These are phyloP conservation scores for Drosophila pseudotalamancana DNA, from an alignment of 2,888 invertebrate genomes.

Conservation along the genomic window DNA sequence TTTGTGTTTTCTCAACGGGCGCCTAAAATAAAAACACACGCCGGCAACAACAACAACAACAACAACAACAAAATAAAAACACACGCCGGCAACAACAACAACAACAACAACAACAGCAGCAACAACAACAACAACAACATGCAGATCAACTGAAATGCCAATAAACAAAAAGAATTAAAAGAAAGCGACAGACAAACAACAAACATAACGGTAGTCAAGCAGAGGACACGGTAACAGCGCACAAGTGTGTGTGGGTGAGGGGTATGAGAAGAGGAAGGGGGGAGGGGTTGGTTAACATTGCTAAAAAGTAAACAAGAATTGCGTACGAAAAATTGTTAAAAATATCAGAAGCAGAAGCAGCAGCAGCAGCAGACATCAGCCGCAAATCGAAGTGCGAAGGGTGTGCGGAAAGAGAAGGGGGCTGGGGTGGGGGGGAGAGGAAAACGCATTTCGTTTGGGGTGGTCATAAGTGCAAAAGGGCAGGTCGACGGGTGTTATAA, in stretches of 20 bases:
- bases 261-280: not conserved
- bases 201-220: slow-evolving; percentile 57
- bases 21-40: slow-evolving; percentile 75
- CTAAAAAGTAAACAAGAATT: slow-evolving; percentile 56
- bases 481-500: not conserved
- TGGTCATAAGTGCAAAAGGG: slow-evolving; percentile 4
- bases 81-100: slow-evolving; percentile 36
- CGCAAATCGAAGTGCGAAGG: not conserved
- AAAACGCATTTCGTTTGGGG: not conserved
- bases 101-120: slow-evolving; percentile 4
- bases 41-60: slow-evolving; percentile 25
- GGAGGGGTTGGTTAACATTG: not conserved
- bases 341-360: slow-evolving; percentile 43
- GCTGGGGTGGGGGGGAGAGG: not conserved
- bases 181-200: slow-evolving; percentile 60
- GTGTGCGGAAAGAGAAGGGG: not conserved
- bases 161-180: slow-evolving; percentile 63
- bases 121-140: slow-evolving; percentile 10
- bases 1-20: slow-evolving; percentile 71
- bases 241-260: too few species aligned
- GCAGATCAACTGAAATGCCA: slow-evolving; percentile 32
- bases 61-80: too few species aligned
- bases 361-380: slow-evolving; percentile 36
- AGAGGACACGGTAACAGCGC: slow-evolving; percentile 7
- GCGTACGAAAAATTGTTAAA: slow-evolving; percentile 56